Evolutionary conservation across 2,113 vertebrate genomes (phyloP).

Genomic region (Archocentrus centrarchus): DNA sequence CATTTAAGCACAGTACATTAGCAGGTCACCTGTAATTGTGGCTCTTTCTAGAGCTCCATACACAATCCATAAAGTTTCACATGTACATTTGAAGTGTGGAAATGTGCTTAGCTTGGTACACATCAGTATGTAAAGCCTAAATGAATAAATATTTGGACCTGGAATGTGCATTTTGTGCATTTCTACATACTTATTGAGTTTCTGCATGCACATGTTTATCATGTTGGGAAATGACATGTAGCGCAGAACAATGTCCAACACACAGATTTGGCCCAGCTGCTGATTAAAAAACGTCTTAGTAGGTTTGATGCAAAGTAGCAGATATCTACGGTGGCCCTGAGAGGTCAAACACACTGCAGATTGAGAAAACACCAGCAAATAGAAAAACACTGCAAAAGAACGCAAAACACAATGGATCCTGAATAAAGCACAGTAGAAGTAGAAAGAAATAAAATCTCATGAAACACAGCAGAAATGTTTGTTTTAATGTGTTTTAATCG

Average conservation of each 20-base stretch:
- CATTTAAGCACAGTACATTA: neutral
- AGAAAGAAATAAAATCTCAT: too few species aligned
- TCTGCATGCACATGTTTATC: neutral
- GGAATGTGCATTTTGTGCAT: neutral
- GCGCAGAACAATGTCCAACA: neutral
- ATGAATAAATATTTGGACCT: neutral
- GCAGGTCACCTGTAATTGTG: neutral
- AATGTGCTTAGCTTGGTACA: neutral
- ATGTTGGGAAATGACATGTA: neutral
- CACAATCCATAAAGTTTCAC: neutral
- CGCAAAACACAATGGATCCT: too few species aligned
- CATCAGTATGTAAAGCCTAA: neutral
- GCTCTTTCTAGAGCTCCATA: neutral
- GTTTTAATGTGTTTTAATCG: too few species aligned
- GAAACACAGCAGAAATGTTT: too few species aligned
- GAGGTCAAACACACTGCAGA: too few species aligned
- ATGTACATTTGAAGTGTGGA: neutral
- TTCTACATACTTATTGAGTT: neutral
- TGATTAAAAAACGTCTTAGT: neutral
- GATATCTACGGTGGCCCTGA: neutral
- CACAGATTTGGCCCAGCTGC: neutral
- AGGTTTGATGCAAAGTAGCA: neutral
- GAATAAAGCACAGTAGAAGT: too few species aligned
- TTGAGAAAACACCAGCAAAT: too few species aligned
- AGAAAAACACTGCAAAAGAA: too few species aligned